phyloP scores from a whole-genome alignment of 2,888 invertebrate species.

The Volucella inanis region DNA sequence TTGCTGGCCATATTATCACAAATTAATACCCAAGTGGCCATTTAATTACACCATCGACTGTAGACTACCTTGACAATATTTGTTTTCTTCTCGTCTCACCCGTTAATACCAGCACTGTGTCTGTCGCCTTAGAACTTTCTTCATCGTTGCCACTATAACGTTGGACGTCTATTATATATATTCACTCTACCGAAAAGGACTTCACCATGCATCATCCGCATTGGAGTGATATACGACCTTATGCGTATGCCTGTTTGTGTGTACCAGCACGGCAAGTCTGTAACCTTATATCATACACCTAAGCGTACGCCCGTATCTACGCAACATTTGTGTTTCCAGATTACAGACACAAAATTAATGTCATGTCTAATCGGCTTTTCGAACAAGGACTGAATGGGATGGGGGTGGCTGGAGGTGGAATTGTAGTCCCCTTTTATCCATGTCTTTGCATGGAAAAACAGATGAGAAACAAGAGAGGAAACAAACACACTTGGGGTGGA shows the following conservation, averaged over 20 bases:
- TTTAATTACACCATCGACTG: slow-evolving; percentile 21
- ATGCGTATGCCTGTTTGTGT: neutral
- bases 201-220: slow-evolving; percentile 44
- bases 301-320: slow-evolving; percentile 48
- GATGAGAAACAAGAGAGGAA: slow-evolving; percentile 22
- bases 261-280: neutral
- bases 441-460: slow-evolving; percentile 20
- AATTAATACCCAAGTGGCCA: slow-evolving; percentile 9
- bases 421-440: neutral
- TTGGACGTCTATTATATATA: slow-evolving; percentile 20
- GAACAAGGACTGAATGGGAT: slow-evolving; percentile 69
- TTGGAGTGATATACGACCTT: slow-evolving; percentile 27
- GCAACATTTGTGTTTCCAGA: slow-evolving; percentile 70
- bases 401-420: slow-evolving; percentile 6
- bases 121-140: neutral
- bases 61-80: slow-evolving; percentile 7
- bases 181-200: slow-evolving; percentile 31
- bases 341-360: slow-evolving; percentile 74
- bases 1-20: neutral
- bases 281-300: slow-evolving; percentile 16
- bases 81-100: neutral
- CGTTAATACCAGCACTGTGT: neutral
- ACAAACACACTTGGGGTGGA: slow-evolving; percentile 1
- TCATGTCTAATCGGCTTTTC: slow-evolving; percentile 74
- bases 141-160: slow-evolving; percentile 2